Base-by-base conservation (phyloP, 2,797 vertebrate species). In the Syndactyla subalaris region DNA sequence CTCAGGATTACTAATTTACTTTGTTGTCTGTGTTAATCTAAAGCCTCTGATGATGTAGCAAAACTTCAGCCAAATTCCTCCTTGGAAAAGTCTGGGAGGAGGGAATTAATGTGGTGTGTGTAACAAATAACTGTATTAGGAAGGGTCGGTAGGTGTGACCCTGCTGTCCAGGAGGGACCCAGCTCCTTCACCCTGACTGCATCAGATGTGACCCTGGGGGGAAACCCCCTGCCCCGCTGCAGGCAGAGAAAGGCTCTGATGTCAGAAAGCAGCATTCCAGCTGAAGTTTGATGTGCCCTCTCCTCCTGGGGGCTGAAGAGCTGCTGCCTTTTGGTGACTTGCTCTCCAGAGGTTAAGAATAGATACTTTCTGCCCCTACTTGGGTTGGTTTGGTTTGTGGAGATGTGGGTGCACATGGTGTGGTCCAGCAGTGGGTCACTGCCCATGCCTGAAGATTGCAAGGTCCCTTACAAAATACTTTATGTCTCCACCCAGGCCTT, bases 1-100 rank as follows among this genome's bases (percentile, higher is more conserved):
- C 59, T 96, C 41, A 5, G 55, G 70, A 67, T 85, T 85, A 91
- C 41, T 90, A 85, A 65, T 76, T 91, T 70, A n/a, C 54, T 94
- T 93, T 90, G 43, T 55, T 66, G 54, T 58, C 14, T 74, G 20
- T 41, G 39, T 81, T 88, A 78, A 88, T 73, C 58, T 78, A 78
- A 88, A 94, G 7, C 20, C 83, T 19, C 38, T 79, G 70, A 63
- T 18, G 6, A 36, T 29, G 17, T 45, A 84, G 71, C 52, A 86
- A 51, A 91, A 70, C 58, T 32, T 81, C 62, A 66, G 51, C 49
- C 39, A 75, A 59, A 66, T 73, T 93, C 19, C 20, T 92, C 65
- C 82, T 73, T 67, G 73, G 63, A 91, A 43, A 79, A 94, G 41
- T n/a, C 51, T 88, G 36, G 39, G 62, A 83, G 59, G 39, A 81